Conservation (phyloP, 2,113 vertebrate genomes). For the Gallinago paraguaiae region DNA sequence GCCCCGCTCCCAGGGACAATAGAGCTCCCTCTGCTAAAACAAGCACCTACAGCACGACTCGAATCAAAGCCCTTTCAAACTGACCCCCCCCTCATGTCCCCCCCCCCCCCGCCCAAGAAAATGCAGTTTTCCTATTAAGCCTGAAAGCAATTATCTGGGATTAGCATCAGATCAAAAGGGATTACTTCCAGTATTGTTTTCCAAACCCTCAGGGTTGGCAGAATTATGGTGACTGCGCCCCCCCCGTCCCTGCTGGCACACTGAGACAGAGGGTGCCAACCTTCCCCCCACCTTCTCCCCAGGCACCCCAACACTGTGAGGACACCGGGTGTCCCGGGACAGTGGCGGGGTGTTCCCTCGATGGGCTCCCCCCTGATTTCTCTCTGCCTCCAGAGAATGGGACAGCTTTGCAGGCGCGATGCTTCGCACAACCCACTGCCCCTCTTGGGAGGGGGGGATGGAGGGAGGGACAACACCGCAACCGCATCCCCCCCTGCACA, state of each 20-base stretch:
- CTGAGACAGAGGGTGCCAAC: neutral
- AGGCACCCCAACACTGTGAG: accelerated
- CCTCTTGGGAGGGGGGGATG: too few relatives aligned
- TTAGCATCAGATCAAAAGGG: slow-evolving; percentile 73
- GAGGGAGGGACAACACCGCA: neutral
- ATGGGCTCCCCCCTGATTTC: neutral
- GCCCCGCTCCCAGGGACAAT: neutral
- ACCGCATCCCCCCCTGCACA: neutral
- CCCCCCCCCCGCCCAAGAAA: neutral
- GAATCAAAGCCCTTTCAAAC: slow-evolving; percentile 17
- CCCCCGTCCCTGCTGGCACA: neutral
- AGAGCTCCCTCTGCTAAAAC: neutral
- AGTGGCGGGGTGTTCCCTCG: neutral
- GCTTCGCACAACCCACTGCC: accelerated
- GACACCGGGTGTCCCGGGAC: neutral
- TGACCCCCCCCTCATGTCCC: neutral
- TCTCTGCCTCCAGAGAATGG: too few relatives aligned
- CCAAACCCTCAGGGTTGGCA: slow-evolving; percentile 43
- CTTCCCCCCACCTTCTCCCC: neutral
- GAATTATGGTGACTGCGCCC: slow-evolving; percentile 36
- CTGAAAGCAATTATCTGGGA: slow-evolving; percentile 78
- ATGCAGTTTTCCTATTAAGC: slow-evolving; percentile 69
- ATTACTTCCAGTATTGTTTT: slow-evolving; percentile 76
- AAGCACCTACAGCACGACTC: slow-evolving; percentile 1
- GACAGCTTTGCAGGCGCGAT: too few relatives aligned